These are phyloP conservation scores for Microtus richardsoni DNA, from an alignment of 2,113 vertebrate species.

Conservation along the genomic window DNA sequence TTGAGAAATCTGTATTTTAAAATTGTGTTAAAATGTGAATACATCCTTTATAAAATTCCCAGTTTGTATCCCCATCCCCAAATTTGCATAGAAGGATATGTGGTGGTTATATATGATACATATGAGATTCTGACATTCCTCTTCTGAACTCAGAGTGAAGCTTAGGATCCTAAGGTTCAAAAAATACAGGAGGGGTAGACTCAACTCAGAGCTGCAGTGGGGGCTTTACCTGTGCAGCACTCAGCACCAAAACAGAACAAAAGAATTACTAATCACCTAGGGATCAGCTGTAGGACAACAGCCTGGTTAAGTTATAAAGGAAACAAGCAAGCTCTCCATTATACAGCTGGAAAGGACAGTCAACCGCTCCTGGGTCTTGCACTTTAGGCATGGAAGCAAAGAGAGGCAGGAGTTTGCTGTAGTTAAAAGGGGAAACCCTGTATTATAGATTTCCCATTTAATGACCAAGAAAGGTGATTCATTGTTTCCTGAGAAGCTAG, in stretches of 20 bases:
- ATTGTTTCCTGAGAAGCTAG: neutral
- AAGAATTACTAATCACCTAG: neutral
- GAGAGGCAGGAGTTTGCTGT: neutral
- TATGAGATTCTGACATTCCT: neutral
- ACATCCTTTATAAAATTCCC: conserved; percentile 13
- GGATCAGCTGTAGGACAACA: neutral
- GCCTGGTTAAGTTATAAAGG: neutral
- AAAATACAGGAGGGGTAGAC: too few species aligned
- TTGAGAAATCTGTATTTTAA: neutral
- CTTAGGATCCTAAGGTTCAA: neutral
- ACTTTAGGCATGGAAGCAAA: neutral
- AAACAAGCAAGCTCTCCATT: neutral
- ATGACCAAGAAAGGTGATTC: neutral
- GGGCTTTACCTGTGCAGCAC: neutral
- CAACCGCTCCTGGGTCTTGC: neutral
- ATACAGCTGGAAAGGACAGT: neutral
- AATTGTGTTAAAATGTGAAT: neutral
- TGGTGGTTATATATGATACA: neutral
- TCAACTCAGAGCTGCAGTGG: neutral
- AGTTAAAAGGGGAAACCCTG: conserved; percentile 1
- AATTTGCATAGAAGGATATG: neutral
- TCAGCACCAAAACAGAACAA: neutral
- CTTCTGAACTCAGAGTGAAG: neutral
- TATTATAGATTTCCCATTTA: neutral
- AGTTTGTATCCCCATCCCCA: neutral